Percentiles rank a stretch among this genome's conserved stretches.
These are phyloP conservation scores for Ameiurus melas DNA, from an alignment of 2,113 vertebrate genomes.

Conservation along the genomic window DNA sequence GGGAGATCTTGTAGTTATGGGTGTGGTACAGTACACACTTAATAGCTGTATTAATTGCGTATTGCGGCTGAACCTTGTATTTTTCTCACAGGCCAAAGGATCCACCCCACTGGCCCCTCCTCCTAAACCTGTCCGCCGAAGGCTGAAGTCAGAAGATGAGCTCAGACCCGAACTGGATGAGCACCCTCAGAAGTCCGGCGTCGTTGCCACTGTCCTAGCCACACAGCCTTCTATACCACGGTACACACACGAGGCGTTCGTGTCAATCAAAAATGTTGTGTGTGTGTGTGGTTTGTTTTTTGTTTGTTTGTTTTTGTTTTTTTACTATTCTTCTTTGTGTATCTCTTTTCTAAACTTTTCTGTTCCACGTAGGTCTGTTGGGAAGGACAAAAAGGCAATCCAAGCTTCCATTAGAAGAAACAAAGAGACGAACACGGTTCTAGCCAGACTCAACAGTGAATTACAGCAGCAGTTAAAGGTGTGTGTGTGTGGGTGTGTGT, in stretches of 20 bases:
- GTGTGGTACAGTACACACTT: neutral
- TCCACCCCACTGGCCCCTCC: constrained; percentile 92
- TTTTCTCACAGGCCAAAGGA: constrained; percentile 80
- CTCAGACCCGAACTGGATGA: constrained; percentile 89
- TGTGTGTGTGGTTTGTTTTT: neutral
- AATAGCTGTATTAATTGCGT: neutral
- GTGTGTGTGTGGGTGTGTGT: constrained; percentile 65
- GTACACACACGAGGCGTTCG: constrained; percentile 62
- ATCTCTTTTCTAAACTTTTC: neutral
- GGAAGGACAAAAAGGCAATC: constrained; percentile 98
- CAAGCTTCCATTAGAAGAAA: constrained; percentile 99
- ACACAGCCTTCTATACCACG: constrained; percentile 94
- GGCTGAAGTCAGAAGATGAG: constrained; percentile 97
- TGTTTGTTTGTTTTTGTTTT: too few relatives aligned
- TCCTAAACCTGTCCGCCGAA: constrained; percentile 91
- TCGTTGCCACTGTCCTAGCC: constrained; percentile 84
- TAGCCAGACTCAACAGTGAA: constrained; percentile 98
- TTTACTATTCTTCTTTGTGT: neutral
- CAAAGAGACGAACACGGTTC: constrained; percentile 97
- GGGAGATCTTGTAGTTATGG: neutral
- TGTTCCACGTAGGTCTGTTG: constrained; percentile 78
- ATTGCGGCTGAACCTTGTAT: neutral
- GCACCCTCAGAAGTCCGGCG: constrained; percentile 84
- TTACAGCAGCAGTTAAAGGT: constrained; percentile 98
- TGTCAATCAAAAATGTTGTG: neutral